Evolutionary conservation across 2,797 vertebrate species (phyloP).

Genomic region (Leptatherina wallacei): DNA sequence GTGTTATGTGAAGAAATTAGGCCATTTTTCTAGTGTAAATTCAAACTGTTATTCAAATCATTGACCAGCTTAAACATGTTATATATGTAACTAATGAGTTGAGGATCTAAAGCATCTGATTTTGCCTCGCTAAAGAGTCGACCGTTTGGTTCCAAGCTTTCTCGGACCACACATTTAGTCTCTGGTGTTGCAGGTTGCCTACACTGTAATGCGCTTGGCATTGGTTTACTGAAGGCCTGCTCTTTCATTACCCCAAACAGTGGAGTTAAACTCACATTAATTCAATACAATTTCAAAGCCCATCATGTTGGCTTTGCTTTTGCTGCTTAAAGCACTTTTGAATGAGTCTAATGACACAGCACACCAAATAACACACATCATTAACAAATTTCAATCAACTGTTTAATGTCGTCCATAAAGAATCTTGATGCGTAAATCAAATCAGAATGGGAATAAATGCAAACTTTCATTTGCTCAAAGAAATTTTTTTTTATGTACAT

Average conservation of each 20-base stretch:
- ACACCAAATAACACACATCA: constrained; percentile 80
- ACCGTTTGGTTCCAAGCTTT: background rate
- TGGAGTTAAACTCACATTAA: constrained; percentile 46
- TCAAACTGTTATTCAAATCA: constrained; percentile 20
- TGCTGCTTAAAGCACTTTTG: constrained; percentile 77
- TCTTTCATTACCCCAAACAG: constrained; percentile 14
- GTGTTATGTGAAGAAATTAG: constrained; percentile 50
- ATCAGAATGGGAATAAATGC: constrained; percentile 79
- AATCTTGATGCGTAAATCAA: constrained; percentile 93
- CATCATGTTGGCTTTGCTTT: constrained; percentile 48
- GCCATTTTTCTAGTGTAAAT: constrained; percentile 26
- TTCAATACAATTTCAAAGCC: constrained; percentile 62
- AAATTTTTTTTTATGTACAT: constrained; percentile 78
- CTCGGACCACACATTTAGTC: background rate
- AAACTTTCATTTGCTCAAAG: constrained; percentile 64
- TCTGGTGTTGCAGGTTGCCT: background rate
- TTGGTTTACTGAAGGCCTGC: background rate
- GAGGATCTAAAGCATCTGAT: background rate
- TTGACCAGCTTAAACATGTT: background rate
- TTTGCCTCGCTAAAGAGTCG: background rate
- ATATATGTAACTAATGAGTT: background rate
- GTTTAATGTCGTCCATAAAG: constrained; percentile 97
- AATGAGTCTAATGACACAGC: constrained; percentile 69
- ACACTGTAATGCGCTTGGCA: background rate
- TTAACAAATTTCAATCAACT: constrained; percentile 91